Evolutionary conservation across 2,888 invertebrate genomes (phyloP).

Genomic region (Lycophotia porphyrea): DNA sequence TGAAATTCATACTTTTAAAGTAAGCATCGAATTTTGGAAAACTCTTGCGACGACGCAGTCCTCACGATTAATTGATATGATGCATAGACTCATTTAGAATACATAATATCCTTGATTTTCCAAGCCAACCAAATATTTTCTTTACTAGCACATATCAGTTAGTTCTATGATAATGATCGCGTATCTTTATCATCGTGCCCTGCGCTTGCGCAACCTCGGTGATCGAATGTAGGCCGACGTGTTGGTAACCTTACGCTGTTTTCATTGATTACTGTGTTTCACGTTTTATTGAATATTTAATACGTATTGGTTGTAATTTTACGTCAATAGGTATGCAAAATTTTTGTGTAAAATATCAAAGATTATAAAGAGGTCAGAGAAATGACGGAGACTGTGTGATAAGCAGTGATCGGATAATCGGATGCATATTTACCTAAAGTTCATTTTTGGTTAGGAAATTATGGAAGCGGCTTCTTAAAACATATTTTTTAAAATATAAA

Average conservation of each 20-base stretch:
- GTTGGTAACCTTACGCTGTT: conserved; percentile 43
- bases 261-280: conserved; percentile 29
- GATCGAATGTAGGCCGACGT: conserved; percentile 55
- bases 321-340: neutral
- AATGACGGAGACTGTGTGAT: neutral
- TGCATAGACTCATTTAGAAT: neutral
- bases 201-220: conserved; percentile 53
- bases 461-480: too few relatives aligned
- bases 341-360: neutral
- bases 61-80: neutral
- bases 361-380: neutral
- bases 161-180: conserved; percentile 50
- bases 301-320: conserved; percentile 15
- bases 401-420: too few relatives aligned
- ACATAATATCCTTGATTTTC: conserved; percentile 26
- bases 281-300: conserved; percentile 10
- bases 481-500: too few relatives aligned
- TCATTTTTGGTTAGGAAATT: too few relatives aligned
- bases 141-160: conserved; percentile 32
- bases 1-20: too few relatives aligned
- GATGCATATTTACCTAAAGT: too few relatives aligned
- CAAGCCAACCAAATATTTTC: conserved; percentile 22
- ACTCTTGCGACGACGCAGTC: neutral
- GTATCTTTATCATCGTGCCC: conserved; percentile 50
- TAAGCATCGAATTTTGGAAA: neutral